These are phyloP conservation scores for Cartodere bifasciata DNA, from an alignment of 2,888 invertebrate species.

Conservation along the genomic window DNA sequence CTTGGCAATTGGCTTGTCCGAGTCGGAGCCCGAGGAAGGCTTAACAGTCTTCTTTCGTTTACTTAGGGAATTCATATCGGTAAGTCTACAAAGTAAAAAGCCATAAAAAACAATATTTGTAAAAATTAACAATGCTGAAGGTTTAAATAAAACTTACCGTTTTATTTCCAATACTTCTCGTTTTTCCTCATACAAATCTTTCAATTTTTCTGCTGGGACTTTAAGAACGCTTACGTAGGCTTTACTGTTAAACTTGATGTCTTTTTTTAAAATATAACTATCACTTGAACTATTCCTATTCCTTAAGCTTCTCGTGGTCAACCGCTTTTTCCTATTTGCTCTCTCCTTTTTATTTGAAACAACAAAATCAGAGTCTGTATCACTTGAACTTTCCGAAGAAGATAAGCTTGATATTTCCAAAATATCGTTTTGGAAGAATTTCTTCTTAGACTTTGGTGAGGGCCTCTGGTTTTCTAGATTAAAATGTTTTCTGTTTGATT, in stretches of 20 bases:
- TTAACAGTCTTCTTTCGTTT: slow-evolving; percentile 12
- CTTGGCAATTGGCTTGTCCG: slow-evolving; percentile 14
- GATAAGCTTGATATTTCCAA: too few species aligned
- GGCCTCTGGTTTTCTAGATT: too few species aligned
- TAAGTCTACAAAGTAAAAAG: slow-evolving; percentile 14
- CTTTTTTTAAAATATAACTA: too few species aligned
- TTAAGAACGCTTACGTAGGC: slow-evolving; percentile 23
- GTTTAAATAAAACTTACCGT: slow-evolving; percentile 15
- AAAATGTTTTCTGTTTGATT: too few species aligned
- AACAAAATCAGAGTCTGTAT: too few species aligned
- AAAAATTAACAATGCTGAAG: background rate
- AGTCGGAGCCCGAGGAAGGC: slow-evolving; percentile 15
- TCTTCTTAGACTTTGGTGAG: too few species aligned
- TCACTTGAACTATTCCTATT: too few species aligned
- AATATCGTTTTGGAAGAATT: too few species aligned
- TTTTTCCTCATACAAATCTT: slow-evolving; percentile 22
- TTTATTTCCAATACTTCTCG: slow-evolving; percentile 20
- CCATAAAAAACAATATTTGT: slow-evolving; percentile 4
- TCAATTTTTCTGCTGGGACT: slow-evolving; percentile 23
- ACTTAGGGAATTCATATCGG: slow-evolving; percentile 15
- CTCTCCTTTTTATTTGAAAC: too few species aligned
- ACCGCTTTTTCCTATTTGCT: too few species aligned
- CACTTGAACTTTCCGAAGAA: too few species aligned
- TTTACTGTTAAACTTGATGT: slow-evolving; percentile 21
- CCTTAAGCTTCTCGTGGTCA: too few species aligned